Evolutionary conservation across 2,797 vertebrate genomes (phyloP), one percentile per base, ranked within the genome.

Genomic region (Pteronotus mesoamericanus): DNA sequence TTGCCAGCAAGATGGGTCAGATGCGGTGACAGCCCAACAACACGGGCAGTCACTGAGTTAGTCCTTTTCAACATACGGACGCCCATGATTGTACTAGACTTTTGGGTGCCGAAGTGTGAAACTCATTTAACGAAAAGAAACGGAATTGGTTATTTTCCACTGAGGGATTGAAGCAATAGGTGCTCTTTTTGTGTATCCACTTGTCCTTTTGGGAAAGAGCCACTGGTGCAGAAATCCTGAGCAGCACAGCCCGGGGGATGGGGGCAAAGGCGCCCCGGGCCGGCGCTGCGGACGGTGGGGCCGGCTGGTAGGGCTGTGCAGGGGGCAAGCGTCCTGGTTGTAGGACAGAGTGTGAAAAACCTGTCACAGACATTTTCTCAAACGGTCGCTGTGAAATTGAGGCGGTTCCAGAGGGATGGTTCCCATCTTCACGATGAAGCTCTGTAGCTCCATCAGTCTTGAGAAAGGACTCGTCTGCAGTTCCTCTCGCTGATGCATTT

Each of bases 1-100:
- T 96, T 94, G 66, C 85, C 91, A 96, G 79, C n/a, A n/a, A 97
- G 91, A 88, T 96, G n/a, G 86, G 77, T 97, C 91, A 91, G 86
- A 77, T 97, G 61, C 42, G 95, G 68, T 42, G n/a, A 82, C 59
- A 97, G 91, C 85, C 77, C 87, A 83, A 82, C 78, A 91, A 53
- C 48, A 71, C 72, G 96, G 86, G 84, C 59, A 94, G 78, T 93
- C 94, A 85, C 93, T 86, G 91, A 79, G 46, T 72, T 53, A 77
- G 91, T 91, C 57, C 84, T 89, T 68, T 93, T 80, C 46, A 59
- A 48, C 82, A 89, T 95, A 77, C 80, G 44, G 53, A 68, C 44
- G 34, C 1, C 6, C 16, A 64, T 86, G 96, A 94, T 93, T 80
- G 16, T 46, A 29, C 75, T 91, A 86, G 95, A 94, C 39, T 88